Evolutionary conservation across 2,888 invertebrate species (phyloP), one percentile per base, ranked within the genome.

Genomic region (Brassicogethes aeneus): DNA sequence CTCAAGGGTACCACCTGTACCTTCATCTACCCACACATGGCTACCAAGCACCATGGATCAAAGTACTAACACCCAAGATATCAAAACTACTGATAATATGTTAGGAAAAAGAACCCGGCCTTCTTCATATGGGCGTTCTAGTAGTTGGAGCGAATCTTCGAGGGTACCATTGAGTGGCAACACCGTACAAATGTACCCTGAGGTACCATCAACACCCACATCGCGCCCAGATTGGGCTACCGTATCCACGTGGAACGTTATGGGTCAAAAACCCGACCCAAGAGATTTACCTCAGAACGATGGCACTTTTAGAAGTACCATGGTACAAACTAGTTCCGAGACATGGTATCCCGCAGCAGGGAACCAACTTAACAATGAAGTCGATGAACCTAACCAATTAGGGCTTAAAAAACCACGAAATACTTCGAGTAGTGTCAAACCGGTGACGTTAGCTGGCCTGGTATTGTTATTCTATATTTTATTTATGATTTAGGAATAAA

Each of bases 341-440:
- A 68, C 70, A 0, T 72, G 73, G 71, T 73, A 70, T 51, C 71
- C 73, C 17, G 70, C 70, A 2, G 71, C 73, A 13, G 72, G 72
- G 17, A 70, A 67, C 50, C 72, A 73, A 50, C 59, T 70, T n/a
- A 70, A 67, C 40, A 74, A 74, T 52, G 70, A 72, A 51, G 71
- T 76, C 2, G 76, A 76, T 44, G 74, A 75, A 53, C 76, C 76
- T 1, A 76, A 76, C 55, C 75, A 76, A 52, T 69, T 74, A 50
- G 75, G 75, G 0, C 57, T 73, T 16, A 48, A 39, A 15, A 58
- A 59, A 48, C 49, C 51, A 1, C 50, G 42, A 43, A 54, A 56
- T 35, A 29, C 14, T n/a, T n/a, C n/a, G 2, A 30, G 32, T 32
- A 10, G 16, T 3, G 34, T 23, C 10, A 23, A 23, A 23, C 10